Evolutionary conservation across 1,140 invertebrate species (phyloP).

Genomic region (Pseudomyrmex gracilis): DNA sequence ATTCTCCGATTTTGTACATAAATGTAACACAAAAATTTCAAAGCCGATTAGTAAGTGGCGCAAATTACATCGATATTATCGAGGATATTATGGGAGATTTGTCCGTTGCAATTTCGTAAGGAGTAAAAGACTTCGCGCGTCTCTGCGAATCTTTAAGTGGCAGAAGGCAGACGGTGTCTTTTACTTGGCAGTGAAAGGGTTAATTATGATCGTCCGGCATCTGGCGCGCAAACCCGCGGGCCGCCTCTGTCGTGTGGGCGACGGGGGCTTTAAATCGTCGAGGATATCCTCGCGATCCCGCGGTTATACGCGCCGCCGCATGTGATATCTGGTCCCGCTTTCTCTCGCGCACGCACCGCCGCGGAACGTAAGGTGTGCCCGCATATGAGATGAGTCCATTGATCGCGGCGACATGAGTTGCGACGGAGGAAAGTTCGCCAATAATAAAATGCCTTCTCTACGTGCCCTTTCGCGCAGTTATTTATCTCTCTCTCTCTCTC

Average conservation of each 20-base stretch:
- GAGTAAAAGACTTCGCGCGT: slow-evolving; percentile 9
- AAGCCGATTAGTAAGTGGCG: too few relatives aligned
- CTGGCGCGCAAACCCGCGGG: slow-evolving; percentile 18
- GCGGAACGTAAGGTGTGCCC: slow-evolving; percentile 59
- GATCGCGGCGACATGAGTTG: slow-evolving; percentile 38
- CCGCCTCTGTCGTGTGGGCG: slow-evolving; percentile 43
- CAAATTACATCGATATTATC: slow-evolving; percentile 1
- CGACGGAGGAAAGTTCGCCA: slow-evolving; percentile 15
- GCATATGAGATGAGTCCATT: slow-evolving; percentile 60
- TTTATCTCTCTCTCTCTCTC: too few relatives aligned
- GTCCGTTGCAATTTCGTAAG: slow-evolving; percentile 31
- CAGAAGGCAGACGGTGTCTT: slow-evolving; percentile 54
- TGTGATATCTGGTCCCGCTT: slow-evolving; percentile 58
- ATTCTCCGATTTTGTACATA: not conserved
- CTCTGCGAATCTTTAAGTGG: slow-evolving; percentile 38
- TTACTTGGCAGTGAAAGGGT: slow-evolving; percentile 52
- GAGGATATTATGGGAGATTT: too few relatives aligned
- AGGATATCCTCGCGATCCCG: slow-evolving; percentile 38
- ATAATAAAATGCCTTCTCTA: slow-evolving; percentile 46
- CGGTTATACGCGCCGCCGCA: slow-evolving; percentile 28
- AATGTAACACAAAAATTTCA: too few relatives aligned
- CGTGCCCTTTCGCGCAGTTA: not conserved
- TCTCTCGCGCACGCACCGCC: slow-evolving; percentile 62
- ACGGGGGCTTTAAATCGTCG: slow-evolving; percentile 51
- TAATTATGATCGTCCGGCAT: slow-evolving; percentile 44